Evolutionary conservation across 2,888 invertebrate species (phyloP).

Genomic region (Monopis laevigella): DNA sequence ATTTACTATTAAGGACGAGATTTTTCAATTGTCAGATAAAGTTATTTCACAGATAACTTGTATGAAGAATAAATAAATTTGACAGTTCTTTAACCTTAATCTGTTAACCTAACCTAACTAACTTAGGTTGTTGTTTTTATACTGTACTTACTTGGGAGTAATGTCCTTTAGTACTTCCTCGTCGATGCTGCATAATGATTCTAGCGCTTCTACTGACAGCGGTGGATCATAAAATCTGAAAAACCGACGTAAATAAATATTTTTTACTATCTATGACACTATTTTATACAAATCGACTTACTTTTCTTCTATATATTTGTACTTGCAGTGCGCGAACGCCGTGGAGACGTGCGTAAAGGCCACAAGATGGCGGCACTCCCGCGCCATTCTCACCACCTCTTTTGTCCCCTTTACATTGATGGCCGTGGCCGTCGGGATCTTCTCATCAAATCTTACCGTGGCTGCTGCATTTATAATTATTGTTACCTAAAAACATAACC

Average conservation of each 20-base stretch:
- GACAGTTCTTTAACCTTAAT: too few species aligned
- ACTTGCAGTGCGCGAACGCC: slow-evolving; percentile 74
- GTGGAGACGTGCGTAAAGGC: slow-evolving; percentile 59
- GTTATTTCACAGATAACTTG: too few species aligned
- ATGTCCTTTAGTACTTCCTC: slow-evolving; percentile 38
- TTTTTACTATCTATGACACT: background rate
- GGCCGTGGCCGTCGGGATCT: slow-evolving; percentile 75
- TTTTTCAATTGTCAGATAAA: too few species aligned
- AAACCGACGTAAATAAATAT: too few species aligned
- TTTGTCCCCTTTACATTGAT: slow-evolving; percentile 84
- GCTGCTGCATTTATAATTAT: slow-evolving; percentile 55
- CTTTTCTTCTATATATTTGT: slow-evolving; percentile 77
- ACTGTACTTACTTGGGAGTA: slow-evolving; percentile 41
- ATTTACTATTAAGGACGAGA: too few species aligned
- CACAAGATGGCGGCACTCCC: slow-evolving; percentile 75
- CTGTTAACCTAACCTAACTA: too few species aligned
- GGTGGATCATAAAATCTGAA: slow-evolving; percentile 70
- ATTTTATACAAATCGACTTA: slow-evolving; percentile 26
- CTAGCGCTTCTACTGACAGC: slow-evolving; percentile 62
- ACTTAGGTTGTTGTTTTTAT: too few species aligned
- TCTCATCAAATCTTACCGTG: slow-evolving; percentile 79
- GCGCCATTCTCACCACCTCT: slow-evolving; percentile 76
- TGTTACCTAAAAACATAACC: slow-evolving; percentile 43
- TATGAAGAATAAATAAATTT: too few species aligned
- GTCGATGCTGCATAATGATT: slow-evolving; percentile 47